Percentiles rank a stretch among this genome's conserved stretches.
Conservation (phyloP, 2,113 vertebrate genomes). For the Prinia subflava region DNA sequence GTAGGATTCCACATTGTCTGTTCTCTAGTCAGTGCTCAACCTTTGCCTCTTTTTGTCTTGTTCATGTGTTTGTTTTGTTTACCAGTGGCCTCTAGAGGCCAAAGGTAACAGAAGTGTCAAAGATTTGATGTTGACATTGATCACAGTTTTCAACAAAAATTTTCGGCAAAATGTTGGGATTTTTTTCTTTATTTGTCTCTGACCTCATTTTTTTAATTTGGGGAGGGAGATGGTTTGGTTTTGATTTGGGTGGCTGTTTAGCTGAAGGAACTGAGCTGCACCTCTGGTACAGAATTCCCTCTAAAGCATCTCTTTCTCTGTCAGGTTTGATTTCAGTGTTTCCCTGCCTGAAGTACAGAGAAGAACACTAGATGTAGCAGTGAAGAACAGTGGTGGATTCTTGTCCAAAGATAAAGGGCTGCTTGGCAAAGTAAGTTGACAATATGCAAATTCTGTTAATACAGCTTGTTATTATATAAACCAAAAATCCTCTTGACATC, state of each 20-base stretch:
- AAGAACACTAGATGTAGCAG: constrained; percentile 90
- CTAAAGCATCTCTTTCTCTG: neutral
- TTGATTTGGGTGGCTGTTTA: neutral
- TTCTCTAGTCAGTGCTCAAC: neutral
- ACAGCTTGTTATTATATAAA: neutral
- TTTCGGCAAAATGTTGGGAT: neutral
- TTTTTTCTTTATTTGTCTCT: neutral
- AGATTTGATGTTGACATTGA: neutral
- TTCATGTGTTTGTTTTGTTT: neutral
- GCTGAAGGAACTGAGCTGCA: neutral
- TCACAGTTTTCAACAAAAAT: neutral
- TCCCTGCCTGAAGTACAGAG: constrained; percentile 86
- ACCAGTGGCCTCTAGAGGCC: neutral
- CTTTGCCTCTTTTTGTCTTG: neutral
- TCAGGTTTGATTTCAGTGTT: constrained; percentile 93
- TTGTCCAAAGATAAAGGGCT: constrained; percentile 95
- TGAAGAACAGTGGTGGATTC: constrained; percentile 94
- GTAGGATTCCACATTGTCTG: neutral
- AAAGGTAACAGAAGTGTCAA: neutral
- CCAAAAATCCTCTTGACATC: neutral
- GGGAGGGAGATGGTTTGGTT: neutral
- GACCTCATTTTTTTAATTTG: neutral
- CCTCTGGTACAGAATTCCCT: neutral
- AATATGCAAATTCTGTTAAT: neutral
- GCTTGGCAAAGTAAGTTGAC: constrained; percentile 87